These are phyloP conservation scores for Erpornis zantholeuca DNA, from an alignment of 2,113 vertebrate species.

Conservation along the genomic window DNA sequence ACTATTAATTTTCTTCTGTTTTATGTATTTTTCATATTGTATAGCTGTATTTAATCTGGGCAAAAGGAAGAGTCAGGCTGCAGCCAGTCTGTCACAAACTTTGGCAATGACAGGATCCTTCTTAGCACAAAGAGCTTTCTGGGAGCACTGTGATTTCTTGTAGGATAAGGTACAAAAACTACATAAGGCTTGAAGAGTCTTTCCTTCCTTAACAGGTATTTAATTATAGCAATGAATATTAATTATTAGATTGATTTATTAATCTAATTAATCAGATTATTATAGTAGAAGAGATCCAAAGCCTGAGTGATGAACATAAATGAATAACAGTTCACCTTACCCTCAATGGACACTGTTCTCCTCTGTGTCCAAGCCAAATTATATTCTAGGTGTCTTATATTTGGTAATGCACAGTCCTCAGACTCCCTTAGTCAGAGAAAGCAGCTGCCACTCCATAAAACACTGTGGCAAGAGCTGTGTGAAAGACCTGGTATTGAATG, in stretches of 20 bases:
- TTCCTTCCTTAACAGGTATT: background rate
- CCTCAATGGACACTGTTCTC: background rate
- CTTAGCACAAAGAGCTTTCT: background rate
- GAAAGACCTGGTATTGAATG: background rate
- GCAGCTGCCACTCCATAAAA: background rate
- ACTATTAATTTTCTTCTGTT: background rate
- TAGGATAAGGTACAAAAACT: background rate
- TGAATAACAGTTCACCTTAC: background rate
- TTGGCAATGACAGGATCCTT: background rate
- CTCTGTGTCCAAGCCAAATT: background rate
- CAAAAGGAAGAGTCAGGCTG: background rate
- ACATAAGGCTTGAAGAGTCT: background rate
- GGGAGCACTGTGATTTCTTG: background rate
- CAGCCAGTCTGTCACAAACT: background rate
- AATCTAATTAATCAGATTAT: background rate
- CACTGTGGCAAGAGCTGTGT: background rate
- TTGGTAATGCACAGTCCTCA: background rate
- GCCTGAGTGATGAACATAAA: background rate
- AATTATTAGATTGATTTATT: background rate
- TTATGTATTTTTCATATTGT: background rate
- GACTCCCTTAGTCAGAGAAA: background rate
- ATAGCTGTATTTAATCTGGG: background rate
- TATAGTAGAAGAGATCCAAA: background rate
- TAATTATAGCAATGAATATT: background rate
- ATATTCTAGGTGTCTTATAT: background rate